Percentiles rank a stretch among this genome's conserved stretches.
Conservation (phyloP, 2,888 invertebrate genomes). For the Orthosia gothica region DNA sequence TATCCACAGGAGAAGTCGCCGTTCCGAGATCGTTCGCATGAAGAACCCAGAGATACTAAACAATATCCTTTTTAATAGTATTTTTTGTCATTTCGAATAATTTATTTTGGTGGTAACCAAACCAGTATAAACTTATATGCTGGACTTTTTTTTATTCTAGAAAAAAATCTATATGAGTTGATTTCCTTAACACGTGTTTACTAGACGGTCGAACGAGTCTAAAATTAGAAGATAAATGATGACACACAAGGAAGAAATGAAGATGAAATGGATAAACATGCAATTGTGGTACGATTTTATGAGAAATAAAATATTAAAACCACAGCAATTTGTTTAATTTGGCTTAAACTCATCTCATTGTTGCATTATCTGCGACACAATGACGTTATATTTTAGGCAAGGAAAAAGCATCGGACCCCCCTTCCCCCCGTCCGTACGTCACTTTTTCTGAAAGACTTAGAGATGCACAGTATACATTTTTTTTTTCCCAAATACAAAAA, state of each 20-base stretch:
- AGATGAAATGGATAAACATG: conserved; percentile 31
- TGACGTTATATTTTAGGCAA: not conserved
- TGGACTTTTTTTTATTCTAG: not conserved
- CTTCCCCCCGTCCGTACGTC: no score
- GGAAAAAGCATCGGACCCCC: no score
- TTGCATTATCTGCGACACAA: not conserved
- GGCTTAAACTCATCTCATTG: not conserved
- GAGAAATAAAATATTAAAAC: conserved; percentile 55
- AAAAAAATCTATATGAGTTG: not conserved
- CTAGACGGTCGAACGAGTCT: conserved; percentile 88
- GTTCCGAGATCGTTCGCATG: conserved; percentile 95
- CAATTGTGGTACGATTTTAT: conserved; percentile 61
- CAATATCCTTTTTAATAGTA: conserved; percentile 94
- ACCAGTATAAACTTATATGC: no score
- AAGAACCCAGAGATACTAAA: conserved; percentile 94
- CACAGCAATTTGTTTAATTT: conserved; percentile 48
- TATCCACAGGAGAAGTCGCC: conserved; percentile 95
- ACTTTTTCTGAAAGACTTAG: no score
- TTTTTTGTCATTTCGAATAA: not conserved
- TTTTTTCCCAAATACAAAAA: no score
- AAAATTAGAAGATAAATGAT: conserved; percentile 85
- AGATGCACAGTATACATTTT: no score
- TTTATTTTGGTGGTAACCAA: no score
- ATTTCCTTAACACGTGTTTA: conserved; percentile 80
- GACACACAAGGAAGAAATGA: conserved; percentile 31